phyloP scores from a whole-genome alignment of 2,888 invertebrate species.

The Sphecodes monilicornis region DNA sequence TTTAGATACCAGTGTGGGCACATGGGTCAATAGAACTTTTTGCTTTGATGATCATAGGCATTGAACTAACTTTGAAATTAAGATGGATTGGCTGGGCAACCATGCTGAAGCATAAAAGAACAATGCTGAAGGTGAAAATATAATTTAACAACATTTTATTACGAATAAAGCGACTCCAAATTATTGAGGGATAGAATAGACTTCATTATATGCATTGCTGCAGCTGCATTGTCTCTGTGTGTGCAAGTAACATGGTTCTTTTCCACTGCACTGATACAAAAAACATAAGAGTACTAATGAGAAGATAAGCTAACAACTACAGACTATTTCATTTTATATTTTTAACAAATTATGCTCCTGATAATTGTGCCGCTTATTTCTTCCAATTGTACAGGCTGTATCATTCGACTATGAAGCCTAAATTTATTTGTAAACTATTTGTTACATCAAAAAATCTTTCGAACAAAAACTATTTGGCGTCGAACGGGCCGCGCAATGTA shows the following conservation, averaged over 20 bases:
- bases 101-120: constrained; percentile 93
- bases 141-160: background rate
- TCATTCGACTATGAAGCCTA: background rate
- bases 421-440: background rate
- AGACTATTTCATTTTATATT: constrained; percentile 47
- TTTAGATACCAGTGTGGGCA: constrained; percentile 90
- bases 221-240: constrained; percentile 18
- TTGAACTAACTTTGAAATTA: constrained; percentile 92
- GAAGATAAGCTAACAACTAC: constrained; percentile 57
- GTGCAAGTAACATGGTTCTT: constrained; percentile 32
- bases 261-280: constrained; percentile 40
- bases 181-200: background rate
- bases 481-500: too few relatives aligned
- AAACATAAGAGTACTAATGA: constrained; percentile 47
- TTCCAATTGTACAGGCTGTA: background rate
- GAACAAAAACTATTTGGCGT: background rate
- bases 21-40: constrained; percentile 93
- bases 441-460: background rate
- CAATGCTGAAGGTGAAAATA: constrained; percentile 91
- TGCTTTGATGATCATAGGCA: constrained; percentile 90
- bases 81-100: constrained; percentile 94
- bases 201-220: constrained; percentile 14
- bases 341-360: constrained; percentile 27
- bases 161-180: background rate
- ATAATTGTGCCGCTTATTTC: constrained; percentile 30